Conservation (phyloP, 2,113 vertebrate species). For the Ptilorrhoa leucosticta region DNA sequence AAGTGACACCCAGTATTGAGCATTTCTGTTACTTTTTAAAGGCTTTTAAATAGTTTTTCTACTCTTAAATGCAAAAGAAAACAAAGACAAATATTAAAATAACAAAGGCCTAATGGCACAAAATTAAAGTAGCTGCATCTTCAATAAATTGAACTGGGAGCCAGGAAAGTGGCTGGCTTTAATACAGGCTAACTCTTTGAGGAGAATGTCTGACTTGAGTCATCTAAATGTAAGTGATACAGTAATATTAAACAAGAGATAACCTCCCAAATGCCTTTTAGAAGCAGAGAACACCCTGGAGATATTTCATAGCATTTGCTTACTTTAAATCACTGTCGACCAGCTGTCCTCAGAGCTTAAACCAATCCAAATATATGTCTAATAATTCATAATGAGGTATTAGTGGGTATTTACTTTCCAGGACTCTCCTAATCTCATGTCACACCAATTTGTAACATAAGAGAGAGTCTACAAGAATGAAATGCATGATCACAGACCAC, state of each 20-base stretch:
- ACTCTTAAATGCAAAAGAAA: not conserved
- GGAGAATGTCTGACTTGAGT: not conserved
- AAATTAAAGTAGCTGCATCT: not conserved
- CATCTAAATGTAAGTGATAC: not conserved
- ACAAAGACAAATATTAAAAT: not conserved
- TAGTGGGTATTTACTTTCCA: constrained; percentile 1
- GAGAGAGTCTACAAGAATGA: not conserved
- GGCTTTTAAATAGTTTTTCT: not conserved
- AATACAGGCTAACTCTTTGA: not conserved
- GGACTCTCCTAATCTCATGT: constrained; percentile 13
- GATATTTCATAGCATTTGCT: not conserved
- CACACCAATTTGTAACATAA: constrained; percentile 4
- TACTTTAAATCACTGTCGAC: not conserved
- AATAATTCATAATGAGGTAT: constrained; percentile 45
- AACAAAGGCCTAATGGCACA: not conserved
- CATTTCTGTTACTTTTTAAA: not conserved
- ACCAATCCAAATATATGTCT: constrained; percentile 15
- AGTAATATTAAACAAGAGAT: not conserved
- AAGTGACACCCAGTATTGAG: not conserved
- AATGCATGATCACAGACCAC: not conserved
- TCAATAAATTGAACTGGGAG: not conserved
- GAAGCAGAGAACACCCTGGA: not conserved
- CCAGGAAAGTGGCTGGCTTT: not conserved
- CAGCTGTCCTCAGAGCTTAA: constrained; percentile 27
- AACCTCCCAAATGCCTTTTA: not conserved